Evolutionary conservation across 2,888 invertebrate genomes (phyloP), one percentile per base, ranked within the genome.

Genomic region (Dolomedes plantarius): DNA sequence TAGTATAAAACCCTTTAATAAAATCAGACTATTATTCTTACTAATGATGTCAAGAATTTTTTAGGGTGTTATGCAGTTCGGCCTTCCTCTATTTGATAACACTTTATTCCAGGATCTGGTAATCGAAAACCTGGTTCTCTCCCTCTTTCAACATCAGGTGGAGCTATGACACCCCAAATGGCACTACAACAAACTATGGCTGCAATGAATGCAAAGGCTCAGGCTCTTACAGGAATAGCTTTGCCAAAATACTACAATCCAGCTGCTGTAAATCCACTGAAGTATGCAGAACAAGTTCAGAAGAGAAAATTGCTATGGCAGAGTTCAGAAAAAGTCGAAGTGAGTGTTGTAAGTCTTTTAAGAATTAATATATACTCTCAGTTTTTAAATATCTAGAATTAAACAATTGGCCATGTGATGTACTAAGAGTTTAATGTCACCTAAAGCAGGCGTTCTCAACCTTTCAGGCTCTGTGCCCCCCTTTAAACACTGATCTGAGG

Each of bases 281-380:
- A 96, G 90, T 96, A 97, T 90, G 94, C 96, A 7, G 95, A 97
- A 89, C 96, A 96, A 92, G 94, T 97, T 88, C 96, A 98, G 91
- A 97, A 98, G 91, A 93, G 98, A 74, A 98, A 98, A 92, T 92
- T 97, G 74, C 92, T 98, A 27, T 98, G 98, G 98, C 68, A 90
- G 31, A 94, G 95, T 1, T 96, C 96, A 92, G 94, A 90, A 46
- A 91, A 91, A 82, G 64, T 62, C 27, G 73, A 81, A 27, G 78
- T 75, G 28, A 39, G 56, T 46, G 29, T n/a, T 36, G n/a, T n/a
- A n/a, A n/a, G n/a, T n/a, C n/a, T n/a, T n/a, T n/a, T n/a, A n/a
- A n/a, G n/a, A n/a, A n/a, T n/a, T n/a, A n/a, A n/a, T n/a, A n/a
- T n/a, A n/a, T n/a, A n/a, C n/a, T n/a, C n/a, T n/a, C n/a, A n/a